Evolutionary conservation across 1,140 invertebrate genomes (phyloP), one percentile per base, ranked within the genome.

Genomic region (Hylaeus volcanicus): DNA sequence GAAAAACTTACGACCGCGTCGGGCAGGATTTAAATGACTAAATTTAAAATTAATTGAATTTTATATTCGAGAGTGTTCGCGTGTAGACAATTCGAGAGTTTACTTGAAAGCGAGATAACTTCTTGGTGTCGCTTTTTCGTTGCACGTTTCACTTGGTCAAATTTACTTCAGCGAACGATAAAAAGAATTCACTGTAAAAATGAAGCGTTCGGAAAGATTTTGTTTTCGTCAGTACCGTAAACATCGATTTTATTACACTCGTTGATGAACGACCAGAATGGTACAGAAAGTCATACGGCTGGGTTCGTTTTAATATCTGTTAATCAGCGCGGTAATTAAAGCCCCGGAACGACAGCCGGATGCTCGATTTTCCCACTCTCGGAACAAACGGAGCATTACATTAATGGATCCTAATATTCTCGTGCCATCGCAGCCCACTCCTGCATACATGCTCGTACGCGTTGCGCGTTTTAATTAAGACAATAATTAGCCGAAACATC

Each of bases 381-480:
- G 58, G 43, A 79, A 83, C 74, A 79, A 83, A 76, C 80, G 66
- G 55, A 26, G 70, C 84, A 76, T 86, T 82, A 80, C 75, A 69
- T 82, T 86, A 86, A 86, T 82, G 85, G 84, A 76, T 77, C 69
- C 84, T 86, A 79, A 86, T 83, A 86, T 86, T 79, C 74, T 39
- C 60, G 64, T 15, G 5, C 1, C 8, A 14, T 58, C 61, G 9
- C 12, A 1, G 11, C 45, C n/a, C 60, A 41, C 61, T n/a, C 45
- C 51, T 51, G 43, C 64, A 15, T 11, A 14, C 15, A 9, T 1
- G 51, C 51, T 41, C 68, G 41, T 15, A 15, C 48, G 56, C 70
- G 77, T 66, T 64, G 61, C 85, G 66, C 76, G 85, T 86, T 86
- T 86, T 86, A 86, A 86, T 86, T 86, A 86, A 86, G 81, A 86